phyloP scores from a whole-genome alignment of 1,140 invertebrate genomes.

The Paramacrobiotus metropolitanus region DNA sequence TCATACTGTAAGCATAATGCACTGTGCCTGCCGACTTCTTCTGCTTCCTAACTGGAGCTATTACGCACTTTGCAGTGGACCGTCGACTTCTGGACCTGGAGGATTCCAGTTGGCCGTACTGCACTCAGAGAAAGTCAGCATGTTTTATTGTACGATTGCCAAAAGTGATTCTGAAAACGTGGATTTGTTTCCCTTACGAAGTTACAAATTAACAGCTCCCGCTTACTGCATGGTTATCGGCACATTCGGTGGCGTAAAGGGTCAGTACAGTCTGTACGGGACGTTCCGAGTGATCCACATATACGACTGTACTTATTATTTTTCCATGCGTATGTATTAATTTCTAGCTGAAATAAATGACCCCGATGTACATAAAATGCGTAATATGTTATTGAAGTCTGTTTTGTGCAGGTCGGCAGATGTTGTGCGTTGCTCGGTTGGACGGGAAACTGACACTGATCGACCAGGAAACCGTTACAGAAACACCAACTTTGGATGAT shows the following conservation, averaged over 20 bases:
- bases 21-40: too few species aligned
- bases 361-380: too few species aligned
- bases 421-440: not conserved
- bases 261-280: not conserved
- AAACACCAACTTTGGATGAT: not conserved
- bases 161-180: not conserved
- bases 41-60: too few species aligned
- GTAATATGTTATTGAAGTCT: too few species aligned
- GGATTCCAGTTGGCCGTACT: not conserved
- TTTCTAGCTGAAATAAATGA: too few species aligned
- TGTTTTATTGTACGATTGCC: not conserved
- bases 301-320: too few species aligned
- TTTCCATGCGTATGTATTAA: too few species aligned
- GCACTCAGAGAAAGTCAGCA: not conserved
- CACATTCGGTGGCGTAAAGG: not conserved
- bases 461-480: slow-evolving; percentile 1
- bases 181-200: not conserved
- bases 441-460: not conserved
- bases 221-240: not conserved
- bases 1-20: not conserved
- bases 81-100: not conserved
- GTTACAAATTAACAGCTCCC: not conserved
- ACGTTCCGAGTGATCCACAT: not conserved
- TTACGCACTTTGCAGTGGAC: too few species aligned
- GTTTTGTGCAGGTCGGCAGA: not conserved